These are phyloP conservation scores for Epiperipatus broadwayi DNA, from an alignment of 2,888 invertebrate genomes.

Conservation along the genomic window DNA sequence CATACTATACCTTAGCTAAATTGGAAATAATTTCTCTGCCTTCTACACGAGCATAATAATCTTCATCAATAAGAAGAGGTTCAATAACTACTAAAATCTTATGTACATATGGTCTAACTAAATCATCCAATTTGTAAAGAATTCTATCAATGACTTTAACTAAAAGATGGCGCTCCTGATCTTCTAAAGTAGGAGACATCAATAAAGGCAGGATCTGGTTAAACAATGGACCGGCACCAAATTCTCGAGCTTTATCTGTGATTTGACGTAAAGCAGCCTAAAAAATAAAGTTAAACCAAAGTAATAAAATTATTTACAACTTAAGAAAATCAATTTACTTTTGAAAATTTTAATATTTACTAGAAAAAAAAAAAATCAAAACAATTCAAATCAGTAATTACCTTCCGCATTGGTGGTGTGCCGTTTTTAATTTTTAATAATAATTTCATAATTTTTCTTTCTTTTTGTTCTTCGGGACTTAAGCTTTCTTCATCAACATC, in stretches of 20 bases:
- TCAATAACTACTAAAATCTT: constrained; percentile 99
- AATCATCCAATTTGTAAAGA: constrained; percentile 89
- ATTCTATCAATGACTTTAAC: constrained; percentile 98
- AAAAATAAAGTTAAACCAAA: not conserved
- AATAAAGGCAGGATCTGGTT: constrained; percentile 95
- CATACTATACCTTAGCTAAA: constrained; percentile 55
- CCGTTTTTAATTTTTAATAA: constrained; percentile 97
- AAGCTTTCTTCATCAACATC: constrained; percentile 93
- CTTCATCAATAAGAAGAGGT: constrained; percentile 93
- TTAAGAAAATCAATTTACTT: no score
- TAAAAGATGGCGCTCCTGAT: constrained; percentile 93
- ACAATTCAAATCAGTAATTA: no score
- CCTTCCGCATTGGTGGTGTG: constrained; percentile 97
- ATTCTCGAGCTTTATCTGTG: constrained; percentile 93
- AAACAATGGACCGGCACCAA: constrained; percentile 93
- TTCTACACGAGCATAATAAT: constrained; percentile 98
- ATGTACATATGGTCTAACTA: constrained; percentile 96
- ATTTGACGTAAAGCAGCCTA: constrained; percentile 90
- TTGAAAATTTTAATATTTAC: constrained; percentile 1
- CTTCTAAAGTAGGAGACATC: constrained; percentile 99
- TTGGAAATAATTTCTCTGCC: constrained; percentile 98
- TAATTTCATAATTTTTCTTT: constrained; percentile 96
- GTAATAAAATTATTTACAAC: not conserved
- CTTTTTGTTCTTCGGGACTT: constrained; percentile 90
- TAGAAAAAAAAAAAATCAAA: constrained; percentile 7